These are phyloP conservation scores for Strix uralensis DNA, from an alignment of 2,113 vertebrate genomes.

Conservation along the genomic window DNA sequence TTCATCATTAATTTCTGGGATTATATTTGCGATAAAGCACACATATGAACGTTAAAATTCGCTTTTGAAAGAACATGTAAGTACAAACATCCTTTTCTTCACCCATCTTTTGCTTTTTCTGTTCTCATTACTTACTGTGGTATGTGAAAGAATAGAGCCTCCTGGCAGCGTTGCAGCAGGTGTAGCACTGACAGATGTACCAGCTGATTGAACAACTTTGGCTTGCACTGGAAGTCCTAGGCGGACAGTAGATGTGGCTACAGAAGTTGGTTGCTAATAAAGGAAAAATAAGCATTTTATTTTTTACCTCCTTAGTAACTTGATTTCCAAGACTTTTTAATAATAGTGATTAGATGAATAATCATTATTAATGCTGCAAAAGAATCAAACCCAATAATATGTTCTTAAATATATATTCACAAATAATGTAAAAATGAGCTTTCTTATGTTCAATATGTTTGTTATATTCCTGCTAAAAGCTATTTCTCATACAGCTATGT, in stretches of 20 bases:
- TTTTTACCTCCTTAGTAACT: not conserved
- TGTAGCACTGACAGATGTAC: conserved; percentile 40
- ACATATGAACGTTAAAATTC: not conserved
- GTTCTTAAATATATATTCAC: not conserved
- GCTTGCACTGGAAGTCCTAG: conserved; percentile 64
- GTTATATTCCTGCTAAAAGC: not conserved
- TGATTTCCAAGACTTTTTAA: not conserved
- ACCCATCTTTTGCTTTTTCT: not conserved
- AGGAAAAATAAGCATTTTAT: not conserved
- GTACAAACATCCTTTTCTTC: not conserved
- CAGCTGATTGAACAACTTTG: conserved; percentile 75
- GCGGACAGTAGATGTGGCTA: conserved; percentile 32
- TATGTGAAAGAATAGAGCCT: conserved; percentile 60
- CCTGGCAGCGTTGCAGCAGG: conserved; percentile 66
- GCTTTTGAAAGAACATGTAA: not conserved
- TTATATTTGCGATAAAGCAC: not conserved
- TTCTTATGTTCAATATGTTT: not conserved
- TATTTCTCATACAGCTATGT: not conserved
- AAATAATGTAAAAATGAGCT: not conserved
- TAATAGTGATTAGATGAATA: not conserved
- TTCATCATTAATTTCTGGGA: not conserved
- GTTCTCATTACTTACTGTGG: conserved; percentile 40
- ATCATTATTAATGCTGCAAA: not conserved
- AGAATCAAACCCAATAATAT: accelerated
- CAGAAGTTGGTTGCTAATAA: not conserved